Base-by-base conservation (phyloP, 1,140 invertebrate species). In the Latrodectus geometricus region DNA sequence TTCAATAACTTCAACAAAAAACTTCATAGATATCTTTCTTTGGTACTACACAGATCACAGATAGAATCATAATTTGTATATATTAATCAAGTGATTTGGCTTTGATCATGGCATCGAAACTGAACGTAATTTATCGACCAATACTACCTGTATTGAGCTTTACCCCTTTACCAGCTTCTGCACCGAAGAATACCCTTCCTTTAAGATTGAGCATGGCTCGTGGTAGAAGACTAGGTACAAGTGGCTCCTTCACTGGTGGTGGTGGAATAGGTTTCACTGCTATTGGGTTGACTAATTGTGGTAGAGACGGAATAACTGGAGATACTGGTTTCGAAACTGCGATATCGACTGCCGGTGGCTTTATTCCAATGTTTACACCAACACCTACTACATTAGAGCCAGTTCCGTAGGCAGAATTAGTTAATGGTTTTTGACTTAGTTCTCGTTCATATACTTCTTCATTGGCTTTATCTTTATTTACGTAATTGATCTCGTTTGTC, bases 111-210 rank as follows among this genome's bases (percentile, higher is more conserved):
- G 35, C 35, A 35, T 35, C 5, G 35, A 35, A 35, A 35, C 1
- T 35, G 35, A 35, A 35, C 35, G 35, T 35, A 5, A 35, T 35
- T 84, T 17, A 86, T 72, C 74, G 75, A 12, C 73, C 73, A 48
- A 15, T 15, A n/a, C 2, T 5, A 35, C 73, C 73, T 75, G 73
- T 21, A 14, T 75, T 75, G 48, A 86, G 12, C 3, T 49, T 72
- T 15, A 78, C 75, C 1, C 52, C 68, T 61, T 86, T 86, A 5
- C 83, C 83, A 12, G 70, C 21, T 78, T 86, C 83, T n/a, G 83
- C 83, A 17, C 83, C 83, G 70, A 86, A 78, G 77, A 86, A 86
- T 61, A 86, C 21, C 20, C 83, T 66, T 35, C 83, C 74, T 23
- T 86, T 86, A 8, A 86, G 21, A 48, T 86, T 86, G 0, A 86